Conservation (phyloP, 2,797 vertebrate species). For the Sebastes matsubarae region DNA sequence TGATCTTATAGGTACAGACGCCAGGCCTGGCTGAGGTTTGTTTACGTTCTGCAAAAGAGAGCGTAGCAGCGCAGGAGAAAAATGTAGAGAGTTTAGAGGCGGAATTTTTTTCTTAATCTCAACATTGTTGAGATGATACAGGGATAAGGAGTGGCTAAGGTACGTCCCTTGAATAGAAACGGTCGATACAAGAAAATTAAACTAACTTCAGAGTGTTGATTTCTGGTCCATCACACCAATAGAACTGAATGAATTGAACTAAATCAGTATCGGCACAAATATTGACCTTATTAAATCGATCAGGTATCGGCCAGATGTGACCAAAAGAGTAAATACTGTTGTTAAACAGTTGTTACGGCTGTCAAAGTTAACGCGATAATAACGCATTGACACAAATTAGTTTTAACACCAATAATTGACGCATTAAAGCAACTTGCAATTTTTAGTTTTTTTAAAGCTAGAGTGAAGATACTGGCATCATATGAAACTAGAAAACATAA, state of each 20-base stretch:
- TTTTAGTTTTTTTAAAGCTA: too few relatives aligned
- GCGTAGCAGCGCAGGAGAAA: neutral
- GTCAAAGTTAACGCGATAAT: too few relatives aligned
- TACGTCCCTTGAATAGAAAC: neutral
- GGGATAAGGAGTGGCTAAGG: neutral
- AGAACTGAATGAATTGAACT: neutral
- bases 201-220: neutral
- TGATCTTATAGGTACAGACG: neutral
- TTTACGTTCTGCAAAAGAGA: constrained; percentile 3
- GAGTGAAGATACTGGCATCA: too few relatives aligned
- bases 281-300: neutral
- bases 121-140: neutral
- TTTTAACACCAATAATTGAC: too few relatives aligned
- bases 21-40: neutral
- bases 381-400: too few relatives aligned
- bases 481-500: too few relatives aligned
- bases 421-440: too few relatives aligned
- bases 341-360: neutral
- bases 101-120: neutral
- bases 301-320: neutral
- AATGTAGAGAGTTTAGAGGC: neutral
- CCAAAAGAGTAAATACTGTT: neutral
- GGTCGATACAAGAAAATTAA: too few relatives aligned
- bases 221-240: neutral
- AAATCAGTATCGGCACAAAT: neutral